Conservation (phyloP, 2,113 vertebrate species). For the Craseonycteris thonglongyai region DNA sequence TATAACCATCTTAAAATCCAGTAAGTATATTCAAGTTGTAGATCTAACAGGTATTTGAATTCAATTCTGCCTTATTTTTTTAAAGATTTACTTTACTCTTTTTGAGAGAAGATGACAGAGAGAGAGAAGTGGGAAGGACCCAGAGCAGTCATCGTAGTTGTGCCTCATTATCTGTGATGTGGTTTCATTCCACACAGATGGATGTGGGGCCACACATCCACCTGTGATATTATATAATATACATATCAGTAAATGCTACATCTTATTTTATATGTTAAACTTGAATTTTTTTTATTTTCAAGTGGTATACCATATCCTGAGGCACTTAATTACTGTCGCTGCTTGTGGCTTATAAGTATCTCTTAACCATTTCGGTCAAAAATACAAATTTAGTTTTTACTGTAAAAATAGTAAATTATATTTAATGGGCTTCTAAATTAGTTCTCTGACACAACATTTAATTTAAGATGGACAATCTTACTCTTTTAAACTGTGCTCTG, state of each 20-base stretch:
- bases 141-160: too few species aligned
- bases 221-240: not conserved
- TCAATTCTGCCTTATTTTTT: not conserved
- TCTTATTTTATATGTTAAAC: not conserved
- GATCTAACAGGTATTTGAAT: not conserved
- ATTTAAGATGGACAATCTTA: constrained; percentile 8
- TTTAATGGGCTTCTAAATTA: constrained; percentile 26
- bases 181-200: too few species aligned
- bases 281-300: not conserved
- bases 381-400: constrained; percentile 33
- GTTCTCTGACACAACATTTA: not conserved
- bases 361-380: constrained; percentile 25
- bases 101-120: too few species aligned
- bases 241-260: not conserved
- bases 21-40: not conserved
- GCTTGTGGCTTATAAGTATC: not conserved
- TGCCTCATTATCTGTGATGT: too few species aligned
- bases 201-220: too few species aligned
- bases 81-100: too few species aligned
- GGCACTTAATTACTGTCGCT: not conserved
- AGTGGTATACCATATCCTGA: not conserved
- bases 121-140: too few species aligned
- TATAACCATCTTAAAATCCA: not conserved
- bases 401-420: constrained; percentile 26
- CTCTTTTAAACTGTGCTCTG: not conserved